These are phyloP conservation scores for Meloidogyne exigua DNA, from an alignment of 1,140 invertebrate species.

Conservation along the genomic window DNA sequence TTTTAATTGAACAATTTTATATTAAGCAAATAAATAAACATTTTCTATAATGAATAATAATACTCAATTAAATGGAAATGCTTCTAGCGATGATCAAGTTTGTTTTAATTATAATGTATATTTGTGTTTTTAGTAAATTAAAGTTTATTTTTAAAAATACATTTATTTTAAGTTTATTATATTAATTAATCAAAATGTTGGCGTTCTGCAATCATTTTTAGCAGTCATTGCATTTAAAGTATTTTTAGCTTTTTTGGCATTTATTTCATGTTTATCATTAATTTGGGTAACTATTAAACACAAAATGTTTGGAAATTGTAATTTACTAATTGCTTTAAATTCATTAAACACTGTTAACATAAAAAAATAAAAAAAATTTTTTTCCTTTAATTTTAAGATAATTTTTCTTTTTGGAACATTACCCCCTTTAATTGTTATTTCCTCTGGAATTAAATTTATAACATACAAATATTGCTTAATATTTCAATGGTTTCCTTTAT, in stretches of 20 bases:
- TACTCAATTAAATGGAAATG: too few species aligned
- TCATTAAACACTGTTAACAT: background rate
- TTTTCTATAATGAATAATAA: too few species aligned
- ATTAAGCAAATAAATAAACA: too few species aligned
- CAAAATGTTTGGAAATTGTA: constrained; percentile 2
- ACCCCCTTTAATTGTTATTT: background rate
- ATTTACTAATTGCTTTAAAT: background rate
- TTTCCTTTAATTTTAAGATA: too few species aligned
- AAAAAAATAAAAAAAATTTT: background rate
- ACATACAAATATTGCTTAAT: background rate
- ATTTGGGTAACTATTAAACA: background rate
- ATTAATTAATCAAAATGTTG: background rate
- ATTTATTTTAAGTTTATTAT: background rate
- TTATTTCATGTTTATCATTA: background rate
- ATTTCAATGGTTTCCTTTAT: background rate
- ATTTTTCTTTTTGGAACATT: background rate
- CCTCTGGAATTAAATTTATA: background rate
- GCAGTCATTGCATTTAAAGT: background rate
- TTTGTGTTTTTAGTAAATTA: too few species aligned
- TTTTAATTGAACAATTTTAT: too few species aligned
- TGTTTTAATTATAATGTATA: too few species aligned
- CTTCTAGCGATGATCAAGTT: too few species aligned
- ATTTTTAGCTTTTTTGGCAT: background rate
- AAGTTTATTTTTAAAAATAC: too few species aligned
- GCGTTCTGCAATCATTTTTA: background rate